Evolutionary conservation across 2,797 vertebrate genomes (phyloP).

Genomic region (Schizothorax lantsangensis): DNA sequence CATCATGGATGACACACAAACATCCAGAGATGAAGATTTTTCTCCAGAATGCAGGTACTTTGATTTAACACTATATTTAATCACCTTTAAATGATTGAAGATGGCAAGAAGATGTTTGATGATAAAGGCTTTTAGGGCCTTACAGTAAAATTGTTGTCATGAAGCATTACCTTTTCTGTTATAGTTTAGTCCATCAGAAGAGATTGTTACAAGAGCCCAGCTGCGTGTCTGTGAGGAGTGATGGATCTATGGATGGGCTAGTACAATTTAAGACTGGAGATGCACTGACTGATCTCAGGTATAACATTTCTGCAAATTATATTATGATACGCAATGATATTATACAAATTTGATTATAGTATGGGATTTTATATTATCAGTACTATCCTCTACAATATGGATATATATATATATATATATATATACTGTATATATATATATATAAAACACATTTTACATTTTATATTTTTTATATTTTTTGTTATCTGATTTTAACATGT

Average conservation of each 20-base stretch:
- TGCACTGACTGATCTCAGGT: background rate
- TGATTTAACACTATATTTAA: background rate
- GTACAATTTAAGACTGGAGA: accelerated
- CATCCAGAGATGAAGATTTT: background rate
- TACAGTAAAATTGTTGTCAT: too few relatives aligned
- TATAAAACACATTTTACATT: too few relatives aligned
- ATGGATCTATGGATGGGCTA: accelerated
- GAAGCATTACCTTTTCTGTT: background rate
- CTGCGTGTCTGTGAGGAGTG: background rate
- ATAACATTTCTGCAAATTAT: background rate
- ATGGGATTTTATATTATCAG: too few relatives aligned
- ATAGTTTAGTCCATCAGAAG: background rate
- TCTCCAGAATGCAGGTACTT: constrained; percentile 16
- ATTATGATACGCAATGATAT: background rate
- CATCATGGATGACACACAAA: background rate
- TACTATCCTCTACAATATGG: too few relatives aligned
- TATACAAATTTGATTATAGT: too few relatives aligned
- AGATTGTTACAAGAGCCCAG: background rate
- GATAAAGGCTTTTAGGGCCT: too few relatives aligned
- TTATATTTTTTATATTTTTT: too few relatives aligned
- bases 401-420: too few relatives aligned
- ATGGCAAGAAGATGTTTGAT: too few relatives aligned
- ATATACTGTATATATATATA: too few relatives aligned
- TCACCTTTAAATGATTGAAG: background rate
- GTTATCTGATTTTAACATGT: too few relatives aligned